phyloP scores from a whole-genome alignment of 2,797 vertebrate species.

The Chromis chromis region DNA sequence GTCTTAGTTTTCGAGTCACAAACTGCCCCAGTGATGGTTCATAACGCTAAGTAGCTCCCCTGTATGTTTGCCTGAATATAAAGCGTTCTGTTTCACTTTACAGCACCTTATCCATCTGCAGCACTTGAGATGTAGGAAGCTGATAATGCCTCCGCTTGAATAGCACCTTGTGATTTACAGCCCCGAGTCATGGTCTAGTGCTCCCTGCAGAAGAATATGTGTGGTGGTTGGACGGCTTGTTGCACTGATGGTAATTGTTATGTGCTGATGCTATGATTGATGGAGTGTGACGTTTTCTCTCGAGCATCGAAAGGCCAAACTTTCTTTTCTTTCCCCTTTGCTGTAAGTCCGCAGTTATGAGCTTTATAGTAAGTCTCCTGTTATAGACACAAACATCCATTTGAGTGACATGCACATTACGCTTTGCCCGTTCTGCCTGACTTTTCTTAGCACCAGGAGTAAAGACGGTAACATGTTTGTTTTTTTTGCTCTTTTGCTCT shows the following conservation, averaged over 20 bases:
- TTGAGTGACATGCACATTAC: constrained; percentile 12
- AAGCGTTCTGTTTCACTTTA: constrained; percentile 51
- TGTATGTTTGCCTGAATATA: constrained; percentile 45
- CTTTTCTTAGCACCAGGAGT: not conserved
- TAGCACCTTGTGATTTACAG: constrained; percentile 61
- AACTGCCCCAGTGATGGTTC: constrained; percentile 31
- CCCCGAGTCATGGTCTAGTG: constrained; percentile 26
- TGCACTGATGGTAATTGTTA: constrained; percentile 45
- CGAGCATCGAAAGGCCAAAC: constrained; percentile 12
- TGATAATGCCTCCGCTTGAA: constrained; percentile 57
- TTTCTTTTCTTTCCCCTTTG: not conserved
- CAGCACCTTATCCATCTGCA: constrained; percentile 51
- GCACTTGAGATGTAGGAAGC: constrained; percentile 48
- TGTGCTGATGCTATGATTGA: constrained; percentile 46
- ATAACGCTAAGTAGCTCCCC: constrained; percentile 37
- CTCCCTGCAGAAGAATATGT: constrained; percentile 29
- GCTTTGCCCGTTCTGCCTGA: not conserved
- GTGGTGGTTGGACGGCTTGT: constrained; percentile 15
- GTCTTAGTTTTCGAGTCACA: constrained; percentile 35
- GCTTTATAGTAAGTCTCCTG: constrained; percentile 2
- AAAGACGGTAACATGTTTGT: constrained; percentile 32
- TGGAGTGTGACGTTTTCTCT: constrained; percentile 17
- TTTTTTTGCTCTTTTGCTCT: constrained; percentile 59
- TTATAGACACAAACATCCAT: not conserved
- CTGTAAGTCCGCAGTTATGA: constrained; percentile 6